Conservation (phyloP, 2,888 invertebrate species). For the Ophion ellenae region DNA sequence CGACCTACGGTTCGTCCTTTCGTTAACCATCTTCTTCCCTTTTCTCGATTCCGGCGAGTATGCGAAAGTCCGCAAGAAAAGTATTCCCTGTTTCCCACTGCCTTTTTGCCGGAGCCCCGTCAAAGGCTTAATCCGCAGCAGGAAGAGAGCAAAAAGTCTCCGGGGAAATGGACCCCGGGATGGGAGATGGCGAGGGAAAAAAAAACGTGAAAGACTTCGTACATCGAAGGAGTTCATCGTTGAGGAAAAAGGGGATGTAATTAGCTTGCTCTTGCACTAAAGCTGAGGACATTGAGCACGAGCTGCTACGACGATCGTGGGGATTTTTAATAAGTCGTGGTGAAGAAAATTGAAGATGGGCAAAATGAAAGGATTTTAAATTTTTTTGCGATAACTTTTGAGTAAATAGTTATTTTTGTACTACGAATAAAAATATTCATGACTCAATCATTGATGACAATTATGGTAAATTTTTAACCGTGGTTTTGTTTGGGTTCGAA, state of each 20-base stretch:
- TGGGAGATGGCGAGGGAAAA: slow-evolving; percentile 13
- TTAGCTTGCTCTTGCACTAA: slow-evolving; percentile 30
- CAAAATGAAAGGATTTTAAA: background rate
- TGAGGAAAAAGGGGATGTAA: slow-evolving; percentile 36
- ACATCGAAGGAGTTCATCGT: slow-evolving; percentile 46
- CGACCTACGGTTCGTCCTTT: slow-evolving; percentile 36
- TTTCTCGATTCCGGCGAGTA: slow-evolving; percentile 22
- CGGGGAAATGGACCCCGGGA: slow-evolving; percentile 50
- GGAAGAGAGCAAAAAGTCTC: slow-evolving; percentile 62
- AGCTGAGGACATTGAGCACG: background rate
- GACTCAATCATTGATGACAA: background rate
- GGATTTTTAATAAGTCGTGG: background rate
- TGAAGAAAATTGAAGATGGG: background rate
- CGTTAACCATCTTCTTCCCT: slow-evolving; percentile 33
- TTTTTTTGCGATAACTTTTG: background rate
- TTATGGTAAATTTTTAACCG: too few species aligned
- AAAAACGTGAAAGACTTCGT: slow-evolving; percentile 1
- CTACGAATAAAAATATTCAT: background rate
- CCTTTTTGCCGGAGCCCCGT: slow-evolving; percentile 56
- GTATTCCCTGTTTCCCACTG: slow-evolving; percentile 36
- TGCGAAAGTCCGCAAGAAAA: slow-evolving; percentile 26
- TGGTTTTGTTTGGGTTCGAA: too few species aligned
- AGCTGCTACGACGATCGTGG: background rate
- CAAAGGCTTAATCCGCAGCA: slow-evolving; percentile 64
- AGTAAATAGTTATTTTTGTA: background rate